Percentiles rank a stretch among this genome's conserved stretches.
phyloP scores from a whole-genome alignment of 2,113 vertebrate genomes.

The Myotis yumanensis region DNA sequence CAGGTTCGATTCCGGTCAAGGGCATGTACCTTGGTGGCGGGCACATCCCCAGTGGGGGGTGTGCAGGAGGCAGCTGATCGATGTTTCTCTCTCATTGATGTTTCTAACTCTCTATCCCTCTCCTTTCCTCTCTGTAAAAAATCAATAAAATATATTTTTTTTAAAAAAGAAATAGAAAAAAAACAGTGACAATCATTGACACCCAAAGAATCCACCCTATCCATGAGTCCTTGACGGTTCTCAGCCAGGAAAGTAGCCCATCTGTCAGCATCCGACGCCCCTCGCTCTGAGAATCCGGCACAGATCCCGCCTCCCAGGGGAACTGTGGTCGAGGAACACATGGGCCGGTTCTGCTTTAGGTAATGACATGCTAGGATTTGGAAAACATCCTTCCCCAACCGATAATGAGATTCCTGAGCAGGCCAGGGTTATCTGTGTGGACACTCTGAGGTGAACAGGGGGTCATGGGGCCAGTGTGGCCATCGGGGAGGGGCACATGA shows the following conservation, averaged over 20 bases:
- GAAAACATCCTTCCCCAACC: conserved; percentile 27
- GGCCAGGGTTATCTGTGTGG: background rate
- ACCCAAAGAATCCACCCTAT: background rate
- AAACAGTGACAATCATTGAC: background rate
- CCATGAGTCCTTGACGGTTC: background rate
- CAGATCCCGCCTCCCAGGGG: background rate
- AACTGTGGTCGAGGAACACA: conserved; percentile 2
- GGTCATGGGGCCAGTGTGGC: background rate
- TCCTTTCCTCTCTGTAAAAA: no score
- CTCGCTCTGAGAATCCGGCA: background rate
- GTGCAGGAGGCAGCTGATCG: no score
- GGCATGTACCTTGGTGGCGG: no score
- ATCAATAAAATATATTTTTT: no score
- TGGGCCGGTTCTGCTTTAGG: background rate
- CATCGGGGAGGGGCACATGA: background rate
- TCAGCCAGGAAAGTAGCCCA: background rate
- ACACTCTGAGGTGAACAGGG: background rate
- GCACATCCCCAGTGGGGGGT: no score
- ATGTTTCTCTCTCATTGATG: no score
- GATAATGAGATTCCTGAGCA: background rate
- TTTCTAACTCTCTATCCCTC: no score
- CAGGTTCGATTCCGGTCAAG: no score
- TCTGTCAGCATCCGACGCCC: background rate
- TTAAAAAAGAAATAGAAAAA: no score
- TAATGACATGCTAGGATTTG: background rate